phyloP scores from a whole-genome alignment of 2,113 vertebrate genomes.

The Emberiza fucata region DNA sequence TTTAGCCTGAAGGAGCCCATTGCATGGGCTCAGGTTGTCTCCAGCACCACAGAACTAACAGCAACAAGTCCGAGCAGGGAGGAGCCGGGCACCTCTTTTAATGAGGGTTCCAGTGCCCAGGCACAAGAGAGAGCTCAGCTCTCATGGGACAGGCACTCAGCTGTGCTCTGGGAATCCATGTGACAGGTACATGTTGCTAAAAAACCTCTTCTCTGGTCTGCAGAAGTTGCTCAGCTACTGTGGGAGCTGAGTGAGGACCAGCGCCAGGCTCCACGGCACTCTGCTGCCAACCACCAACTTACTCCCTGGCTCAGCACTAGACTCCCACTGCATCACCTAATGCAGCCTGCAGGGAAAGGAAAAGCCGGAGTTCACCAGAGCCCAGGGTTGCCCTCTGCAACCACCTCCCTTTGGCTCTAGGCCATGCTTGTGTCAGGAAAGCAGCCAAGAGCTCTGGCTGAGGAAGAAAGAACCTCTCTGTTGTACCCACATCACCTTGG shows the following conservation, averaged over 20 bases:
- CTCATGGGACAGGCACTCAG: neutral
- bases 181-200: neutral
- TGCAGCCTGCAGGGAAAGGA: constrained; percentile 40
- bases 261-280: neutral
- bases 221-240: constrained; percentile 44
- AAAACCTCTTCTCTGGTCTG: neutral
- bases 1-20: neutral
- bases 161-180: neutral
- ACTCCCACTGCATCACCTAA: constrained; percentile 40
- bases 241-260: neutral
- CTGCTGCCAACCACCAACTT: constrained; percentile 21
- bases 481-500: neutral
- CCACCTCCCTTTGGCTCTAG: neutral
- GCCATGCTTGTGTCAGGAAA: neutral
- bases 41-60: neutral
- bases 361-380: constrained; percentile 31
- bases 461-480: neutral
- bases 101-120: neutral
- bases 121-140: neutral
- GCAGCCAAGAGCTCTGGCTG: neutral
- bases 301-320: constrained; percentile 59
- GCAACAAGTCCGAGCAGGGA: neutral
- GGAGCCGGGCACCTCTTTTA: neutral
- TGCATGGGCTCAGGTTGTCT: neutral
- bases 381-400: neutral